phyloP scores from a whole-genome alignment of 2,113 vertebrate genomes.

The Gymnobelideus leadbeateri region DNA sequence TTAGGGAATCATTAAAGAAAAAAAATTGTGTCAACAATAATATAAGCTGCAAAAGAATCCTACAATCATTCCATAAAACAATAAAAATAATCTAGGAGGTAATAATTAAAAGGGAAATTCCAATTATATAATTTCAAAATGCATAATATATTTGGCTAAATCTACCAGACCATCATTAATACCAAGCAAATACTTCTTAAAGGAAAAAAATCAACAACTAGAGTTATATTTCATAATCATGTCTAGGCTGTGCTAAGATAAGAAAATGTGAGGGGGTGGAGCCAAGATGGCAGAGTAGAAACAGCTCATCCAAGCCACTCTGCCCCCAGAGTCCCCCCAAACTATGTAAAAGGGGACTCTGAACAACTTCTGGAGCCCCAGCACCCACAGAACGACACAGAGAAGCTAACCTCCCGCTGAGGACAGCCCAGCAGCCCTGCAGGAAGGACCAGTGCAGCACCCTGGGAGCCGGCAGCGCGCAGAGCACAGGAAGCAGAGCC shows the following conservation, averaged over 20 bases:
- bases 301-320: no score
- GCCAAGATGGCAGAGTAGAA: no score
- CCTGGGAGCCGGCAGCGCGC: no score
- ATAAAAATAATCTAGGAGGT: neutral
- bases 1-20: neutral
- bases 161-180: neutral
- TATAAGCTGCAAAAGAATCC: neutral
- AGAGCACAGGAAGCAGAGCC: no score
- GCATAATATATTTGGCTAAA: neutral
- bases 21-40: neutral
- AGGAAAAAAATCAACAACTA: neutral
- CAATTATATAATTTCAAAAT: neutral
- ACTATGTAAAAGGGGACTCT: no score
- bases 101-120: neutral
- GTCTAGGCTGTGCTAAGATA: neutral
- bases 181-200: neutral
- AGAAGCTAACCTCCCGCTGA: no score
- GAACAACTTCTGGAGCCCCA: no score
- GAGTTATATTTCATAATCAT: neutral
- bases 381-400: no score
- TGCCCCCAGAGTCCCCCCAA: no score
- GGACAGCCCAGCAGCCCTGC: no score
- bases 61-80: neutral
- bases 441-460: no score
- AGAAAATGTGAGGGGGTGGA: no score